Evolutionary conservation across 1,140 invertebrate species (phyloP), one percentile per base, ranked within the genome.

Genomic region (Mycetomoellerius zeteki): DNA sequence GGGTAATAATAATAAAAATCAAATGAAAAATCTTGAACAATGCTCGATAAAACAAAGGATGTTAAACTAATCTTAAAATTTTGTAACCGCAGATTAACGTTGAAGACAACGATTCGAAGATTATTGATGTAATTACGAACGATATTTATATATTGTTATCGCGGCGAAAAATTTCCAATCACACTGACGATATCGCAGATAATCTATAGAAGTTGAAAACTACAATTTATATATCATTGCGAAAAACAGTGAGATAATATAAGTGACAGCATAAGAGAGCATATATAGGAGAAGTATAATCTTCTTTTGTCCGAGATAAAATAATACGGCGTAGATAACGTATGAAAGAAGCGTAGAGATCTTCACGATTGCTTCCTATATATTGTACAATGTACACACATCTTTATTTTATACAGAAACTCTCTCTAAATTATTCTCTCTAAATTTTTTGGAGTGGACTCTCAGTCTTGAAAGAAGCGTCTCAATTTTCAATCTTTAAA

Each of bases 141-240:
- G 6, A 33, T 43, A 10, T n/a, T 16, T 14, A 50, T 50, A 50
- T 50, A 47, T 65, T 21, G 24, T 78, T 78, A 56, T 30, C 76
- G 0, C 12, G 27, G 37, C 14, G 37, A 65, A 80, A 80, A 80
- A 33, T 69, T 69, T 69, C 47, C 64, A 43, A 80, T 69, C 5
- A 6, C n/a, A 37, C 30, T 33, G 30, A 33, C 8, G 3, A 54
- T 80, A 78, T 69, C 27, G 16, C 19, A 33, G 30, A 71, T 81
- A 52, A 81, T 81, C 30, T 54, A 54, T 71, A 14, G 6, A 67
- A 81, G 64, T 43, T 54, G 24, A 1, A 65, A 71, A 81, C 62
- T 71, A 54, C 47, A 30, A 80, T 21, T 37, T 33, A 69, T 47
- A 37, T 43, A 60, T 16, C 10, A 64, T 58, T 19, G 16, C 27